Base-by-base conservation (phyloP, 2,797 vertebrate genomes). In the Notolabrus celidotus region DNA sequence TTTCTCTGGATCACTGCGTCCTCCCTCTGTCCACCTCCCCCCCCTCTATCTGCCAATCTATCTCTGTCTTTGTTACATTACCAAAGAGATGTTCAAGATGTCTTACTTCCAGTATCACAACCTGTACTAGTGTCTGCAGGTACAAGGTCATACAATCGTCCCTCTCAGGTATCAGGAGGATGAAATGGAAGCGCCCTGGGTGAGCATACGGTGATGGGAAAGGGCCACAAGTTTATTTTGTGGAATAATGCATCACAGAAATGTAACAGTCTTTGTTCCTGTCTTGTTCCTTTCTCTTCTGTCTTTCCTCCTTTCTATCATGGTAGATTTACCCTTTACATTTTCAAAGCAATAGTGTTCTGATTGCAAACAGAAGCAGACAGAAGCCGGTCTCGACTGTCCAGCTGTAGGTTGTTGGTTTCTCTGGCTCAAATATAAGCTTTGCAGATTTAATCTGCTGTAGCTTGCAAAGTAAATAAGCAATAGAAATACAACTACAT, bases 1-100 rank as follows among this genome's bases (percentile, higher is more conserved):
- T 85, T 84, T 85, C 71, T 78, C 51, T 65, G 66, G 43, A 67
- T 84, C 73, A 59, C 50, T 66, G 63, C 42, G 0, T 64, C 45
- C 49, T 66, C 63, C 54, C 56, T 78, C 50, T 38, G 41, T 71
- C 69, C 69, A 47, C 46, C 67, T 56, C 16, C 46, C 17, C 46
- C 17, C 36, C 41, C 16, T 46, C 52, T 63, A 51, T 65, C 45
- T 25, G 38, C 17, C 27, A 11, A 14, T 74, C 49, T 19, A 9
- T 63, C 56, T 52, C 22, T 52, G 12, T 43, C 54, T 74, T 52
- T 60, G 19, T 58, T 59, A 53, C 20, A 27, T 45, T 20, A 51
- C 29, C 10, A 33, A 17, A 61, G 29, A 22, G 36, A 60, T 27
- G 56, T 47, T 22, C 10, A 14, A 3, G 36, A 58, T 65, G 47